Percentiles rank a stretch among this genome's conserved stretches.
These are phyloP conservation scores for Lumbricus terrestris DNA, from an alignment of 2,888 invertebrate genomes.

Conservation along the genomic window DNA sequence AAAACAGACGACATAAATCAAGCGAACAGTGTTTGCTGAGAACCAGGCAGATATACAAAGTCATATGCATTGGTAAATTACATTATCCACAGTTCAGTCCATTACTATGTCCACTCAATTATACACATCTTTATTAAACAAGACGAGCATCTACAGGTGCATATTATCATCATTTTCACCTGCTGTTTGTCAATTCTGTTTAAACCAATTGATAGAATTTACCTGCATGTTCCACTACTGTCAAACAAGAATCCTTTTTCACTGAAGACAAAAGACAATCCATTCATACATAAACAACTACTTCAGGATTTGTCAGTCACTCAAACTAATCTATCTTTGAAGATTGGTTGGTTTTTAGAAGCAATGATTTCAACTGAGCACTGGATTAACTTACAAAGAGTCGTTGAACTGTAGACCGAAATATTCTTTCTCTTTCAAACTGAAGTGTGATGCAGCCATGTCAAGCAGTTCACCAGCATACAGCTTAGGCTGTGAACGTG, in stretches of 20 bases:
- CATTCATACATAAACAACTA: not conserved
- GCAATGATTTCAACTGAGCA: not conserved
- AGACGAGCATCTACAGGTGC: not conserved
- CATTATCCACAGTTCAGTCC: not conserved
- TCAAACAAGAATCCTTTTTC: conserved; percentile 59
- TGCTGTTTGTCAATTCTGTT: not conserved
- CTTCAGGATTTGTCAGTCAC: not conserved
- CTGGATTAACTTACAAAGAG: conserved; percentile 26
- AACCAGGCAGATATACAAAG: not conserved
- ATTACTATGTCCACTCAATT: not conserved
- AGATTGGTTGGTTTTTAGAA: not conserved
- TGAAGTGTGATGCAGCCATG: conserved; percentile 62
- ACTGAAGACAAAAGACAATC: conserved; percentile 47
- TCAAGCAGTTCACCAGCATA: conserved; percentile 61
- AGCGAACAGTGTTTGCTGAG: not conserved
- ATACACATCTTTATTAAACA: not conserved
- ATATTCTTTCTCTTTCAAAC: conserved; percentile 63
- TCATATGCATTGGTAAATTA: not conserved
- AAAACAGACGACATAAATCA: not conserved
- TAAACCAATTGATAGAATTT: conserved; percentile 38
- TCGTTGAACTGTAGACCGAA: conserved; percentile 62
- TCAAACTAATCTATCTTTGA: not conserved
- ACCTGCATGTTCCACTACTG: conserved; percentile 58
- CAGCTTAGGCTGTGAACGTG: conserved; percentile 58
- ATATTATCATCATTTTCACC: too few species aligned